phyloP scores from a whole-genome alignment of 1,140 invertebrate species.

The Leptinotarsa texana region DNA sequence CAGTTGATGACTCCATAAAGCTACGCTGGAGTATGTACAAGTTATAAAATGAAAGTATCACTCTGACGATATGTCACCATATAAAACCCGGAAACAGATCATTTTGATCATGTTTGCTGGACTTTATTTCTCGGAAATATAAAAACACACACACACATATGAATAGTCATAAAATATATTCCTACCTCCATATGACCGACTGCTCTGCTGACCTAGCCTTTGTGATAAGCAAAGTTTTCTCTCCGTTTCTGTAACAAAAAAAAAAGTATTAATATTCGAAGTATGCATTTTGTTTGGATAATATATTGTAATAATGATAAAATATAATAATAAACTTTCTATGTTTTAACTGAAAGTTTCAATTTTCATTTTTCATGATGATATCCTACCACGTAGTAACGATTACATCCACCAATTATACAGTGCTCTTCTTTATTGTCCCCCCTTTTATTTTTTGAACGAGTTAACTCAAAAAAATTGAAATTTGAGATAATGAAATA shows the following conservation, averaged over 20 bases:
- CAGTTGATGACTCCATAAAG: no score
- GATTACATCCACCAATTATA: no score
- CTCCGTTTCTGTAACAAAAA: slow-evolving; percentile 53
- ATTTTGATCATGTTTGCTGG: background rate
- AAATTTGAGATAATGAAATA: no score
- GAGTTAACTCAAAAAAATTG: no score
- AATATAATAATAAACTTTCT: no score
- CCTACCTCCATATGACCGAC: slow-evolving; percentile 53
- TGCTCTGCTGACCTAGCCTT: slow-evolving; percentile 56
- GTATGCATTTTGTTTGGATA: no score
- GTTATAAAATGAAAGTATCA: background rate
- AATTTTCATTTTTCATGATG: no score
- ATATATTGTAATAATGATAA: no score
- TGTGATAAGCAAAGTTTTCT: slow-evolving; percentile 56
- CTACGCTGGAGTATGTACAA: background rate
- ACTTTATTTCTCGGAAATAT: background rate
- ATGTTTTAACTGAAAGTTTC: no score
- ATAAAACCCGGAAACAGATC: background rate
- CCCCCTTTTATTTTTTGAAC: no score
- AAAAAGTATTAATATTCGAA: slow-evolving; percentile 26
- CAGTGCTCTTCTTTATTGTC: no score
- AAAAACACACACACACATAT: background rate
- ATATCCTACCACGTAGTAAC: no score
- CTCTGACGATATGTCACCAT: background rate
- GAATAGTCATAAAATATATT: background rate